A percentile compares a stretch with the other conserved stretches of the same genome.
Conservation (phyloP, 2,888 invertebrate genomes). For the Caradrina kadenii region DNA sequence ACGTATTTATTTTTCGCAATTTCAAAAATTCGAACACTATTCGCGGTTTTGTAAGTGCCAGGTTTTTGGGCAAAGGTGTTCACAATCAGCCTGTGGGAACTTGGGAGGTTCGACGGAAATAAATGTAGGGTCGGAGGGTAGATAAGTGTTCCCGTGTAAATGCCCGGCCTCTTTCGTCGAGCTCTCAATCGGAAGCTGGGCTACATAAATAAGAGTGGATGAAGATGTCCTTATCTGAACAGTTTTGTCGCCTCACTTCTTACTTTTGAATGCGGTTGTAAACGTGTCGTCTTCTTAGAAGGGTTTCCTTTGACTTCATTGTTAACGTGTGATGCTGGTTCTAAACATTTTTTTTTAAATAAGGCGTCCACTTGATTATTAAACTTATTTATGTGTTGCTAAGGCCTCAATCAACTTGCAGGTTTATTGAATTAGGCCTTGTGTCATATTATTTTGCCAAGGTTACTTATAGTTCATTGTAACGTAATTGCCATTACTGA, state of each 20-base stretch:
- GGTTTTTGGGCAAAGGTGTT: conserved; percentile 66
- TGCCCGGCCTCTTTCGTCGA: conserved; percentile 78
- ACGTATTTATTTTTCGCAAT: conserved; percentile 7
- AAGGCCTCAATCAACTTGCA: neutral
- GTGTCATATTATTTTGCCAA: neutral
- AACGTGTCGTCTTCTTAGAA: conserved; percentile 65
- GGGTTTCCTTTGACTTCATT: conserved; percentile 50
- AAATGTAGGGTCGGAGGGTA: conserved; percentile 87
- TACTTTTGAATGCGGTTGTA: conserved; percentile 75
- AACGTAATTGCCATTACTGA: conserved; percentile 8
- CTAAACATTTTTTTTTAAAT: conserved; percentile 1
- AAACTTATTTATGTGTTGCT: neutral
- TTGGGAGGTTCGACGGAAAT: conserved; percentile 80
- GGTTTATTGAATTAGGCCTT: neutral
- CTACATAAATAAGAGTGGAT: conserved; percentile 89
- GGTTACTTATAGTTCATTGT: neutral
- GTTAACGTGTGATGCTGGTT: conserved; percentile 5
- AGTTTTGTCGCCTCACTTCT: conserved; percentile 77
- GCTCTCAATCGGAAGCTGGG: conserved; percentile 88
- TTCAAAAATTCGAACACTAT: conserved; percentile 18
- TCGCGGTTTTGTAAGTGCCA: conserved; percentile 30
- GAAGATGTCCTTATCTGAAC: conserved; percentile 83
- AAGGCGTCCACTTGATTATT: neutral
- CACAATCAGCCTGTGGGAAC: conserved; percentile 79
- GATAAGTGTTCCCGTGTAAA: conserved; percentile 86